phyloP scores from a whole-genome alignment of 2,113 vertebrate genomes.

The Archilochus colubris region DNA sequence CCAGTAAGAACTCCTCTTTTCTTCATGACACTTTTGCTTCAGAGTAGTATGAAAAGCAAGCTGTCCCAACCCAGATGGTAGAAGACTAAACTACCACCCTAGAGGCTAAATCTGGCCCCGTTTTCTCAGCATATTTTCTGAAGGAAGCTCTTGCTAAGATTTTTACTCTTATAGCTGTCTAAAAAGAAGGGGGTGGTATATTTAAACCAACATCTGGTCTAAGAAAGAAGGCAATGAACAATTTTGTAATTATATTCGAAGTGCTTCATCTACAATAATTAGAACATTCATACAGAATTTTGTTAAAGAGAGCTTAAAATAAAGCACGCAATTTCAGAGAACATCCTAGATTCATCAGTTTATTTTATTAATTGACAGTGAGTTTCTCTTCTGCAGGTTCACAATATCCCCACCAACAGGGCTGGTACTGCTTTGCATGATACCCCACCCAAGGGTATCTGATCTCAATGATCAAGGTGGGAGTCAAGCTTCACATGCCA shows the following conservation, averaged over 20 bases:
- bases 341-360: background rate
- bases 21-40: background rate
- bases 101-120: constrained; percentile 23
- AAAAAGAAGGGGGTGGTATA: background rate
- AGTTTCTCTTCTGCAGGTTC: background rate
- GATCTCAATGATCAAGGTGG: background rate
- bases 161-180: constrained; percentile 7
- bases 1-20: accelerated
- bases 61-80: constrained; percentile 2
- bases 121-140: constrained; percentile 12
- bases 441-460: background rate
- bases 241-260: constrained; percentile 60
- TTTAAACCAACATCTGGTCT: constrained; percentile 38
- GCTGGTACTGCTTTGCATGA: background rate
- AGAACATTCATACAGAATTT: constrained; percentile 54
- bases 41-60: background rate
- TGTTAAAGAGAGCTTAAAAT: constrained; percentile 42
- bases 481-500: background rate
- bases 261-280: constrained; percentile 57
- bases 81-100: background rate
- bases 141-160: background rate
- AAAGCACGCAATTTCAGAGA: constrained; percentile 36
- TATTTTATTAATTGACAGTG: background rate
- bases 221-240: constrained; percentile 55
- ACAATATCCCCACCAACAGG: accelerated